Evolutionary conservation across 2,113 vertebrate genomes (phyloP).

Genomic region (Fulmarus glacialis): DNA sequence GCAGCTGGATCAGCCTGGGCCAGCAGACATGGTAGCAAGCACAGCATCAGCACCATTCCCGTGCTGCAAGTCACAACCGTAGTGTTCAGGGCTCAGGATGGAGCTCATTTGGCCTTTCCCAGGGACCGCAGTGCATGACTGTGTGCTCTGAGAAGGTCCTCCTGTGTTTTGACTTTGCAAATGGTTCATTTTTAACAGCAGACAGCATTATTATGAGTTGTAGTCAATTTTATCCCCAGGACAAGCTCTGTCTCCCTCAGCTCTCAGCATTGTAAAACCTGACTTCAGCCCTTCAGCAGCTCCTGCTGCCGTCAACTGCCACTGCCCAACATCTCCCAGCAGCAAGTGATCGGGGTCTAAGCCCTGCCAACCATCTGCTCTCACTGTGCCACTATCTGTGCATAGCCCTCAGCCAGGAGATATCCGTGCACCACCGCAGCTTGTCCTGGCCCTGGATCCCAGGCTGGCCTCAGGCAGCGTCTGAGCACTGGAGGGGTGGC

Average conservation of each 20-base stretch:
- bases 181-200: background rate
- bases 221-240: background rate
- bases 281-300: background rate
- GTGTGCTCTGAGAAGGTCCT: background rate
- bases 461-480: background rate
- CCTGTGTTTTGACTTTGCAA: background rate
- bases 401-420: rapidly evolving
- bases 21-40: background rate
- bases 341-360: rapidly evolving
- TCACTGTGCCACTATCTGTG: rapidly evolving
- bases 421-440: rapidly evolving
- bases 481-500: background rate
- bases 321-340: background rate
- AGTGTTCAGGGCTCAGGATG: rapidly evolving
- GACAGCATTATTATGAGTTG: background rate
- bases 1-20: background rate
- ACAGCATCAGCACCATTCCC: rapidly evolving
- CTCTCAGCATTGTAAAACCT: background rate
- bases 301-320: rapidly evolving
- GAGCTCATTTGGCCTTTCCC: background rate
- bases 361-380: background rate
- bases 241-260: background rate
- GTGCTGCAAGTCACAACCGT: background rate
- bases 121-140: too few species aligned
- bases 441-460: background rate